Evolutionary conservation across 1,140 invertebrate genomes (phyloP).

Genomic region (Papilio glaucus): DNA sequence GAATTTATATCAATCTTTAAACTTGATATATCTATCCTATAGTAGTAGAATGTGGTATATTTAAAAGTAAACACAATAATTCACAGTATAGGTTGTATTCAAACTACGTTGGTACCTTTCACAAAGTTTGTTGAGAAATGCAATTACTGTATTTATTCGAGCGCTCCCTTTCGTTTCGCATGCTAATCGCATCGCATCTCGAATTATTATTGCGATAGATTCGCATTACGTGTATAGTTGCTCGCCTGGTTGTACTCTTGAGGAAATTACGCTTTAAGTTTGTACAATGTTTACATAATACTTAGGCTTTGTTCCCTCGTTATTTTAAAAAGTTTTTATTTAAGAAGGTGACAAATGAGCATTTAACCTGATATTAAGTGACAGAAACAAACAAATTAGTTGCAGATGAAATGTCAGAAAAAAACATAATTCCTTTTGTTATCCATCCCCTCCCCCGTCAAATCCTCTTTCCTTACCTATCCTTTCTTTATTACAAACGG

Average conservation of each 20-base stretch:
- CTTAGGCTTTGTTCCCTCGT: neutral
- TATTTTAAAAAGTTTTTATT: neutral
- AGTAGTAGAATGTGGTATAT: no score
- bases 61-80: neutral
- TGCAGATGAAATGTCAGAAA: no score
- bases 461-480: no score
- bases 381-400: neutral
- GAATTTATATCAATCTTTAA: no score
- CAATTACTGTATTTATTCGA: conserved; percentile 5
- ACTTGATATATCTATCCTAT: no score
- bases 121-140: neutral
- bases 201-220: neutral
- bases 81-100: neutral
- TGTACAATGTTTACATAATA: neutral
- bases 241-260: neutral
- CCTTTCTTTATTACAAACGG: no score
- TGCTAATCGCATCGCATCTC: conserved; percentile 12
- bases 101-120: neutral
- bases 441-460: no score
- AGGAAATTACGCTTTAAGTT: conserved; percentile 7
- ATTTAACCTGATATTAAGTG: neutral
- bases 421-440: no score
- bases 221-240: neutral
- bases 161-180: conserved; percentile 7
- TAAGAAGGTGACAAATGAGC: neutral